These are phyloP conservation scores for Pterocles gutturalis DNA, from an alignment of 2,113 vertebrate genomes.

Conservation along the genomic window DNA sequence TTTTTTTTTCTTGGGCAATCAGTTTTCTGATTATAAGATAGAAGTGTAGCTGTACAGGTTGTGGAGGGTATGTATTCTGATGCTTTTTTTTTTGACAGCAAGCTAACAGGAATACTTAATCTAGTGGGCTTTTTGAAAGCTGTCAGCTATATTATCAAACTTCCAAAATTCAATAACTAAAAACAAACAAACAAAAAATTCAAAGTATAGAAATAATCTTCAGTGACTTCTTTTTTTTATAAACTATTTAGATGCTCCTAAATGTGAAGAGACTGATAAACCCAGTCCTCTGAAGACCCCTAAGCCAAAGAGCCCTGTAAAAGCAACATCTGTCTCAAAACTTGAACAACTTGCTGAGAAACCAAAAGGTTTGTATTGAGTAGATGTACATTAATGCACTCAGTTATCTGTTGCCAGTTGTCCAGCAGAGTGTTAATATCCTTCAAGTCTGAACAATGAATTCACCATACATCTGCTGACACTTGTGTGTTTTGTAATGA, in stretches of 20 bases:
- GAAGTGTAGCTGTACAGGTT: neutral
- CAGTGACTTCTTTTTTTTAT: neutral
- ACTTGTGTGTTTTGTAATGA: neutral
- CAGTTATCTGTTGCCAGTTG: neutral
- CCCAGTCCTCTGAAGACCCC: conserved; percentile 59
- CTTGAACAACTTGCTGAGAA: conserved; percentile 25
- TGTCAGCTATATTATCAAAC: neutral
- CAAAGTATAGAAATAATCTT: neutral
- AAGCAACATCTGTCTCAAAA: conserved; percentile 20
- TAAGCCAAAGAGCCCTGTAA: conserved; percentile 57
- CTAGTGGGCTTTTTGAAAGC: neutral
- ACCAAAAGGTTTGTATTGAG: conserved; percentile 65
- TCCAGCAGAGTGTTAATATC: neutral
- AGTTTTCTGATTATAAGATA: neutral
- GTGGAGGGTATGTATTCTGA: neutral
- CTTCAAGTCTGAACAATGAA: neutral
- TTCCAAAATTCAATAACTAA: neutral
- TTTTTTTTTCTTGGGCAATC: neutral
- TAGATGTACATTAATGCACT: neutral
- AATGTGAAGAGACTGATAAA: conserved; percentile 60
- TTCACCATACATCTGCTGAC: neutral
- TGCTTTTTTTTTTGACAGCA: accelerated
- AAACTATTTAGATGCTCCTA: conserved; percentile 49
- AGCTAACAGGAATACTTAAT: neutral
- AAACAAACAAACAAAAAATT: neutral